These are phyloP conservation scores for Drosophila leonis DNA, from an alignment of 2,888 invertebrate species.

Conservation along the genomic window DNA sequence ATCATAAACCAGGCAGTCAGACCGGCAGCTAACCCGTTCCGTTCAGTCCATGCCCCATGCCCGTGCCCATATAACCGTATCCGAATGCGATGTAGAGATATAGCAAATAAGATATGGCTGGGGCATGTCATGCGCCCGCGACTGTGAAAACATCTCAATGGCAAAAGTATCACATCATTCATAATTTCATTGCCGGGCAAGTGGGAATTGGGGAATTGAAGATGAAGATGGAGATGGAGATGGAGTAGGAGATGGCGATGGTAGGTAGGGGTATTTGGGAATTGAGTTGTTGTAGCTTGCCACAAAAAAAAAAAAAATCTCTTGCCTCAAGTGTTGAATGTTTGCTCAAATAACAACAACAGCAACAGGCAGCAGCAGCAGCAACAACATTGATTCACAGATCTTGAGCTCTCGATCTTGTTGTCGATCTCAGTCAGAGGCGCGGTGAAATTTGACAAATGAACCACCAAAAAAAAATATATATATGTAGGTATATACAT, in stretches of 20 bases:
- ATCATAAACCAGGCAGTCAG: conserved; percentile 47
- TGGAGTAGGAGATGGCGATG: not conserved
- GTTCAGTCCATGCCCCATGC: conserved; percentile 18
- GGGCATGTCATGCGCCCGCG: conserved; percentile 80
- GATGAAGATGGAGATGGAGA: not conserved
- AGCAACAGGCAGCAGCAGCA: conserved; percentile 55
- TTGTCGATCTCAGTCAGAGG: conserved; percentile 63
- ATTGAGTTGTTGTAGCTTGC: conserved; percentile 80
- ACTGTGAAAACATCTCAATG: conserved; percentile 81
- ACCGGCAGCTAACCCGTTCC: conserved; percentile 46
- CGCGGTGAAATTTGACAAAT: conserved; percentile 80
- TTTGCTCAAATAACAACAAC: conserved; percentile 80
- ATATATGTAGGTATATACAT: not conserved
- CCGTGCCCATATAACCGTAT: conserved; percentile 25
- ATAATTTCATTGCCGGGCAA: conserved; percentile 76
- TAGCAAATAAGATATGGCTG: conserved; percentile 77
- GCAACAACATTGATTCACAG: conserved; percentile 53
- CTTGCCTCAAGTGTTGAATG: conserved; percentile 80
- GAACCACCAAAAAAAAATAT: conserved; percentile 60
- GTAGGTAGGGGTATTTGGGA: conserved; percentile 40
- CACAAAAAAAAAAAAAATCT: conserved; percentile 67
- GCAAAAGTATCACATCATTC: conserved; percentile 83
- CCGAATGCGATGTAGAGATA: conserved; percentile 76
- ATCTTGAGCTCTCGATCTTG: conserved; percentile 61
- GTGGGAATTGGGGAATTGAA: conserved; percentile 52